Evolutionary conservation across 2,113 vertebrate genomes (phyloP), one percentile per base, ranked within the genome.

Genomic region (Pteronura brasiliensis): DNA sequence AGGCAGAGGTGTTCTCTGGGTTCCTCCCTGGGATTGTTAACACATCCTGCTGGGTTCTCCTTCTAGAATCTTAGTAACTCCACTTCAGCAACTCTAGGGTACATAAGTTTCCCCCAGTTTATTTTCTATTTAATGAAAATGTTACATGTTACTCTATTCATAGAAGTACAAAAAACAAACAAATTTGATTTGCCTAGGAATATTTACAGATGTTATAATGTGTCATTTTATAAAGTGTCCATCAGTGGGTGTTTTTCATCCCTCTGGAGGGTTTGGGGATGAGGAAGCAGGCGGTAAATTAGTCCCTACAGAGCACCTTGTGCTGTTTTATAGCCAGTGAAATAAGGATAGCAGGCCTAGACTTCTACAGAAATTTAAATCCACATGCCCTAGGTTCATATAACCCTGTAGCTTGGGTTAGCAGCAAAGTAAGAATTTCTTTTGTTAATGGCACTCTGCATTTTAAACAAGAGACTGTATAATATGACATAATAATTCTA

Each of bases 51-150:
- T 29, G 47, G 18, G 27, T 25, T 65, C 15, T 55, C 9, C 34
- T 57, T 69, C 69, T 88, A 7, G 11, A 87, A 23, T 65, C 4
- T 8, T 47, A 61, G 7, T 49, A 77, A 85, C 57, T 84, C n/a
- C 13, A 63, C 1, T 29, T 25, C 23, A 23, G 7, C 69, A 14
- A 15, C 18, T 39, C n/a, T 14, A 36, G 29, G 12, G 7, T 55
- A 8, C 8, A 4, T n/a, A 36, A 1, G 4, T 63, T 77, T 67
- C 17, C 21, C 8, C 6, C 1, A 17, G 21, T 49, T 86, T 39
- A 29, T 39, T 84, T 90, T 25, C 47, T 44, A 29, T 3, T 88
- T 59, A 72, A 79, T 65, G 27, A 96, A 95, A 82, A 91, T 83
- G 31, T 74, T 77, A 34, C 21, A 91, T 83, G 36, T 80, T 69